Percentiles rank a stretch among this genome's conserved stretches.
phyloP scores from a whole-genome alignment of 2,888 invertebrate species.

The Tachystola acroxantha region DNA sequence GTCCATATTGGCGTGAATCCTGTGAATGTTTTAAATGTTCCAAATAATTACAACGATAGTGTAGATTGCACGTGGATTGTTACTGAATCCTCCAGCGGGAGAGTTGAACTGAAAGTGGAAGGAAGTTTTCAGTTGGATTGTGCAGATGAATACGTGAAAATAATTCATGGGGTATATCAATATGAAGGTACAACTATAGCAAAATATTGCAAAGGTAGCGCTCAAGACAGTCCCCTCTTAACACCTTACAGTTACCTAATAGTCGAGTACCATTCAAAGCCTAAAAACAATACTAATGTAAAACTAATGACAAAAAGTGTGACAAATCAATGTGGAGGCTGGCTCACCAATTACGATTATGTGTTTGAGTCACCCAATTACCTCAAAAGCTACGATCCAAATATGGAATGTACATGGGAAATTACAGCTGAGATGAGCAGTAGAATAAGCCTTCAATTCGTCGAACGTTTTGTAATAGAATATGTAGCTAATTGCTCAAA shows the following conservation, averaged over 20 bases:
- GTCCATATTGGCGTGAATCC: constrained; percentile 40
- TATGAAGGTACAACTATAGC: constrained; percentile 74
- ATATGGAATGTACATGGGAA: constrained; percentile 89
- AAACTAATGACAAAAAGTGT: constrained; percentile 36
- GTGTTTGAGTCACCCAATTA: constrained; percentile 79
- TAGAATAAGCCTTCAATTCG: constrained; percentile 82
- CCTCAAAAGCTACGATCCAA: constrained; percentile 82
- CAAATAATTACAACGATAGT: constrained; percentile 50
- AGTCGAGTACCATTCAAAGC: constrained; percentile 83
- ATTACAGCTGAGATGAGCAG: constrained; percentile 81
- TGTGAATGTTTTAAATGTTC: constrained; percentile 49
- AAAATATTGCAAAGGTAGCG: constrained; percentile 79
- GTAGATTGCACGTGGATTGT: constrained; percentile 87
- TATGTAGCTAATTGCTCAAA: constrained; percentile 82
- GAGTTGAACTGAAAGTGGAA: constrained; percentile 48
- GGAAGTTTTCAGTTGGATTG: constrained; percentile 44
- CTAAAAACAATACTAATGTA: constrained; percentile 34
- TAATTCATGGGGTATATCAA: constrained; percentile 74
- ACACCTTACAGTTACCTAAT: constrained; percentile 75
- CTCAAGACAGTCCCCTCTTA: constrained; percentile 54
- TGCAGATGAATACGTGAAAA: constrained; percentile 56
- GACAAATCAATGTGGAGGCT: constrained; percentile 84
- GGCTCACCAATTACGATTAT: constrained; percentile 59
- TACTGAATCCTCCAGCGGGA: constrained; percentile 45
- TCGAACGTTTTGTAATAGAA: constrained; percentile 86